phyloP scores from a whole-genome alignment of 2,113 vertebrate species.

The Sarotherodon lohbergeri region DNA sequence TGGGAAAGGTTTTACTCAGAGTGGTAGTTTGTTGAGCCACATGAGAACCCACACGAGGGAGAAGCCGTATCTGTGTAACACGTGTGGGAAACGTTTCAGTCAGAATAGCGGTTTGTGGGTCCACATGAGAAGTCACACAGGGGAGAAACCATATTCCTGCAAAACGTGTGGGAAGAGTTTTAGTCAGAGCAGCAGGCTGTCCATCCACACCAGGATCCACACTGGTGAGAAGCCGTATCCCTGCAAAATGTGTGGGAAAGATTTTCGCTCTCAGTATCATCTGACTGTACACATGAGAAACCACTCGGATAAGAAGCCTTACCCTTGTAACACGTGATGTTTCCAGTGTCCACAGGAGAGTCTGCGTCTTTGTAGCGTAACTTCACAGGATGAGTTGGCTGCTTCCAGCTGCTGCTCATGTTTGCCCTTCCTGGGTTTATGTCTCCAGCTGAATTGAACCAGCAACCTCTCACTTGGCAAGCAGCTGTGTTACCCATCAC shows the following conservation, averaged over 20 bases:
- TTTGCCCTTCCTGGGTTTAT: background rate
- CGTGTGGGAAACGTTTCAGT: background rate
- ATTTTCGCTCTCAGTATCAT: background rate
- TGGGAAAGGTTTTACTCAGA: background rate
- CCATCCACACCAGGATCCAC: background rate
- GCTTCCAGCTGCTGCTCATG: background rate
- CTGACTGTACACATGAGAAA: background rate
- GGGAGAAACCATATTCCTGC: background rate
- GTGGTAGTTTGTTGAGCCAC: background rate
- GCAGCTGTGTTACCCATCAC: background rate
- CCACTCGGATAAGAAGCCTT: background rate
- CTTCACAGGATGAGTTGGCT: background rate
- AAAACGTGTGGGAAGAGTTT: background rate
- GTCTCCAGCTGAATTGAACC: background rate
- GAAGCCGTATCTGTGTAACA: background rate
- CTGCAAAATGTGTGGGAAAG: background rate
- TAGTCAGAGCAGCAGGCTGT: background rate
- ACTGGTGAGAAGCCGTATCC: background rate
- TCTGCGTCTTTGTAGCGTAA: background rate
- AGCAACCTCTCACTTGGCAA: background rate
- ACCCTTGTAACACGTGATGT: background rate
- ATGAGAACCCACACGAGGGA: background rate
- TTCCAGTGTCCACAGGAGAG: background rate
- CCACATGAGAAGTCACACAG: background rate
- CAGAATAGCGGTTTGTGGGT: background rate